Conservation (phyloP, 2,888 invertebrate genomes). For the Aphidoletes aphidimyza region DNA sequence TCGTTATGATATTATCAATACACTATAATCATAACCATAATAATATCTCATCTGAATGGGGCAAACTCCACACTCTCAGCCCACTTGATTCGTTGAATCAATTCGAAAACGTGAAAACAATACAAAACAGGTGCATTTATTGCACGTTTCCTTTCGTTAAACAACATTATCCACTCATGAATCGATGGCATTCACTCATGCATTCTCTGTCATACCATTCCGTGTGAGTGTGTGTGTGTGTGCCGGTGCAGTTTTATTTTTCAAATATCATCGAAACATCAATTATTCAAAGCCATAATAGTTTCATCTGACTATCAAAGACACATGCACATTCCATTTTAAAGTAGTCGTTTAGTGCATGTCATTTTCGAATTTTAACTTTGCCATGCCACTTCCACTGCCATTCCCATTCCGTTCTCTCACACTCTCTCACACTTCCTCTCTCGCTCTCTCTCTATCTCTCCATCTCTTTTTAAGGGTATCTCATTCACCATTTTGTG, state of each 20-base stretch:
- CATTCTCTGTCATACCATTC: background rate
- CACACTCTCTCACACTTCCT: background rate
- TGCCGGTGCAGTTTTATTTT: background rate
- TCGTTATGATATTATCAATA: slow-evolving; percentile 33
- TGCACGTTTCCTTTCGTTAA: slow-evolving; percentile 25
- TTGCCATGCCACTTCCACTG: background rate
- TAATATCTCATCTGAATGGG: background rate
- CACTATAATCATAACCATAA: slow-evolving; percentile 4
- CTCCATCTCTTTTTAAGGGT: too few species aligned
- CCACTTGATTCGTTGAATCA: too few species aligned
- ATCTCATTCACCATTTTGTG: background rate
- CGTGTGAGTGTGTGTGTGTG: too few species aligned
- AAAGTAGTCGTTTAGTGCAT: background rate
- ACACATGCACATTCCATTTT: background rate
- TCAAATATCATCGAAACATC: background rate
- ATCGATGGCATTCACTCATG: background rate
- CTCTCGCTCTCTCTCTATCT: background rate
- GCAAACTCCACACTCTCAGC: too few species aligned
- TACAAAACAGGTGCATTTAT: slow-evolving; percentile 34
- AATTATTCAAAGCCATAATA: slow-evolving; percentile 7
- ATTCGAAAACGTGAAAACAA: slow-evolving; percentile 7
- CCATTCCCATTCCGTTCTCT: background rate
- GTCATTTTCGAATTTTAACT: background rate
- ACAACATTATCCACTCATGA: background rate
- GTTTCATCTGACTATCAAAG: background rate